Conservation (phyloP, 2,888 invertebrate genomes). For the Zaprionus bogoriensis region DNA sequence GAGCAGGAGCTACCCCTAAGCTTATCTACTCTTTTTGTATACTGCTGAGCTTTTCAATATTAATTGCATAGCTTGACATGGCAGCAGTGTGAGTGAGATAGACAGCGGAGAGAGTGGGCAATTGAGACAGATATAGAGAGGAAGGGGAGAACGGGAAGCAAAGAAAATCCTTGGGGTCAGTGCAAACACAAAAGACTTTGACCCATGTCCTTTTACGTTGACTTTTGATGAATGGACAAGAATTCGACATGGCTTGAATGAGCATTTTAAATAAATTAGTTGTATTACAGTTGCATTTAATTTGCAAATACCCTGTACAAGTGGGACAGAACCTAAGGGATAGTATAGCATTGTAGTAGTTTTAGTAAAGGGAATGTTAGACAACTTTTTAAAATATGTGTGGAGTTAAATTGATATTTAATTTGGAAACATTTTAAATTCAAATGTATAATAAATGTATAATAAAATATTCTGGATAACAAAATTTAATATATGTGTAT, state of each 20-base stretch:
- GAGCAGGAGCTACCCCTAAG: constrained; percentile 9
- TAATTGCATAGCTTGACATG: constrained; percentile 63
- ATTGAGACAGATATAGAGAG: constrained; percentile 16
- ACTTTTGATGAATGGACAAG: constrained; percentile 76
- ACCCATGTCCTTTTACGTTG: constrained; percentile 67
- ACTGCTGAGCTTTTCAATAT: constrained; percentile 66
- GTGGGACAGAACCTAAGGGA: background rate
- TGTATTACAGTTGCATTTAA: constrained; percentile 59
- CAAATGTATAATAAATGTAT: no score
- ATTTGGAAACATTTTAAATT: no score
- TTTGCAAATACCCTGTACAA: constrained; percentile 16
- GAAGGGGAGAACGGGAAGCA: constrained; percentile 1
- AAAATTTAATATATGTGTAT: no score
- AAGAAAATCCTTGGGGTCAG: constrained; percentile 41
- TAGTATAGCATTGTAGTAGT: background rate
- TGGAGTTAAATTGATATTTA: no score
- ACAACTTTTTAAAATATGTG: no score
- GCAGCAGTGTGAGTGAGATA: constrained; percentile 7
- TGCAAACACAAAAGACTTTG: constrained; percentile 63
- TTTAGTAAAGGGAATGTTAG: background rate
- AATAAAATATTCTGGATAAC: no score
- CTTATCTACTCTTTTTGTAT: constrained; percentile 20
- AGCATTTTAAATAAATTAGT: constrained; percentile 77
- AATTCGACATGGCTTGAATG: constrained; percentile 74
- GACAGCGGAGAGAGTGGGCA: constrained; percentile 11